Percentiles rank a stretch among this genome's conserved stretches.
phyloP scores from a whole-genome alignment of 2,113 vertebrate species.

The Zapus hudsonius region DNA sequence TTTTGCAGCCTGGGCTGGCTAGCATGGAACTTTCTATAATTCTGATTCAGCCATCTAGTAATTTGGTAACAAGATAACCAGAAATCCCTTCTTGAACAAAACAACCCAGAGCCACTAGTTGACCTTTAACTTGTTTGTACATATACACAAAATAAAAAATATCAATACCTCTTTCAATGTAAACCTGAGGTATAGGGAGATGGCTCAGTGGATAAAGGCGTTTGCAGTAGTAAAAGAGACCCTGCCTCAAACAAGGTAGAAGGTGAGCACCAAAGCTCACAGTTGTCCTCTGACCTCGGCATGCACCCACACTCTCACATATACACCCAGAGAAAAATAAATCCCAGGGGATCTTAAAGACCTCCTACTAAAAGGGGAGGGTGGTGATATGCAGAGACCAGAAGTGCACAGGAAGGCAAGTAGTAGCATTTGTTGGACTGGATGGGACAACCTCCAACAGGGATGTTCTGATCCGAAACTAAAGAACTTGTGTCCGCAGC shows the following conservation, averaged over 20 bases:
- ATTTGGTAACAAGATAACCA: slow-evolving; percentile 43
- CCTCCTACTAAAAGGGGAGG: no score
- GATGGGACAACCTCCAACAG: background rate
- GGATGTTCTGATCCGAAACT: background rate
- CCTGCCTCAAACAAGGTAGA: no score
- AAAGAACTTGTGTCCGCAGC: background rate
- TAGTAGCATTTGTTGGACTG: background rate
- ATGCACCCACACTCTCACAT: no score
- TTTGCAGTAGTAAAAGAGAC: no score
- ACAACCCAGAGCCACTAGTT: slow-evolving; percentile 12
- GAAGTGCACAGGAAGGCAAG: slow-evolving; percentile 31
- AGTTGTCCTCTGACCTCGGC: no score
- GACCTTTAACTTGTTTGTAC: slow-evolving; percentile 31
- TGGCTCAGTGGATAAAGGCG: no score
- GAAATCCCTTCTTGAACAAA: slow-evolving; percentile 49
- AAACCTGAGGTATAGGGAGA: background rate
- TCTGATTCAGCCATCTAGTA: no score
- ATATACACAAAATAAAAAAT: slow-evolving; percentile 42
- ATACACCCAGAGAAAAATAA: no score
- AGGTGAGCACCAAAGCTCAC: no score
- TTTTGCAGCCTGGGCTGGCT: no score
- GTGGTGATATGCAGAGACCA: background rate
- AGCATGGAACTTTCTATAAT: no score
- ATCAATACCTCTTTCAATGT: background rate
- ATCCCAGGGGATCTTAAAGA: no score